These are phyloP conservation scores for Engystomops pustulosus DNA, from an alignment of 2,113 vertebrate genomes.

Conservation along the genomic window DNA sequence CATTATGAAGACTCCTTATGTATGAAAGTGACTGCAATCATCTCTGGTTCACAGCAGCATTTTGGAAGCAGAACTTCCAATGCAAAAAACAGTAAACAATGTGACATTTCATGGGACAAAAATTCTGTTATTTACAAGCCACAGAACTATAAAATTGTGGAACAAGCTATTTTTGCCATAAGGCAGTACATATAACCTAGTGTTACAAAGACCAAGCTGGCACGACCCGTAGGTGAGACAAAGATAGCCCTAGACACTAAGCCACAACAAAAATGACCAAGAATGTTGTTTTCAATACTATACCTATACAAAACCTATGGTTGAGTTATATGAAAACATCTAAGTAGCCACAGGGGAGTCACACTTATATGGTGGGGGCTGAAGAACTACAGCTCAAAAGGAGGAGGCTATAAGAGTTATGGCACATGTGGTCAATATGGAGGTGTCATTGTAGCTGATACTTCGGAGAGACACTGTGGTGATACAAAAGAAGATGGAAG, in stretches of 20 bases:
- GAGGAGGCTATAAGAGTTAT: too few relatives aligned
- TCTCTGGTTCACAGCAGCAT: not conserved
- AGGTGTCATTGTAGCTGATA: too few relatives aligned
- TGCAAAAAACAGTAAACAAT: not conserved
- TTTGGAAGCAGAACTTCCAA: not conserved
- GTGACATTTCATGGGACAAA: not conserved
- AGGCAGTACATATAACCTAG: slow-evolving; percentile 2
- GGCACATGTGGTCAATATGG: too few relatives aligned
- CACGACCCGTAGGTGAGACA: not conserved
- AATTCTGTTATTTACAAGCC: slow-evolving; percentile 8
- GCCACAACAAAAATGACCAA: not conserved
- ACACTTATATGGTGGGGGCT: too few relatives aligned
- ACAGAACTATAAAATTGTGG: not conserved
- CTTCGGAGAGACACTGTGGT: too few relatives aligned
- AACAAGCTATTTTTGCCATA: slow-evolving; percentile 16
- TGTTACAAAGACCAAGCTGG: not conserved
- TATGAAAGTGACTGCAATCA: not conserved
- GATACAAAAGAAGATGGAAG: too few relatives aligned
- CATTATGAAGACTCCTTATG: slow-evolving; percentile 4
- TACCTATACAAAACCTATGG: too few relatives aligned
- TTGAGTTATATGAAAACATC: too few relatives aligned
- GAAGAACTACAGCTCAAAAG: too few relatives aligned
- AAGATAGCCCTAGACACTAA: not conserved
- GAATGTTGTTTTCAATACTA: too few relatives aligned
- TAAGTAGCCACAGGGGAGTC: too few relatives aligned